Conservation (phyloP, 2,888 invertebrate genomes). For the Eubasilissa splendida region DNA sequence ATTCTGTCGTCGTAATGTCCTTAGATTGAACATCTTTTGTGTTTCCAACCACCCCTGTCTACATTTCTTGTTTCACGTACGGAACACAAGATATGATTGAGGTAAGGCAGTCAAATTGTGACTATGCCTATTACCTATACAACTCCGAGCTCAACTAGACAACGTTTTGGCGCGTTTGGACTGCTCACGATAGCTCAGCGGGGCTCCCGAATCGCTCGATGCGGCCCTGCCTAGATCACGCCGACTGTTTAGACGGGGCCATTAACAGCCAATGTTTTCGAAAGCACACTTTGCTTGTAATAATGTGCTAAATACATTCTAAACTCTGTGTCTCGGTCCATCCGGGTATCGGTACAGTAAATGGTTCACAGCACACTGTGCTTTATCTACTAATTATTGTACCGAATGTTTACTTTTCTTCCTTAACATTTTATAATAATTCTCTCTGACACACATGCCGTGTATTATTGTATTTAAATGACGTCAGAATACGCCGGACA, state of each 20-base stretch:
- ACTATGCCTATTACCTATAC: no score
- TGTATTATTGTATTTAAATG: no score
- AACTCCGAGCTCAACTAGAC: no score
- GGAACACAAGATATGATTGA: no score
- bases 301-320: constrained; percentile 33
- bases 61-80: no score
- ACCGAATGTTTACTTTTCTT: not conserved
- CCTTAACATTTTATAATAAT: no score
- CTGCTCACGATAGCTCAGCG: not conserved
- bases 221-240: constrained; percentile 8
- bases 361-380: not conserved
- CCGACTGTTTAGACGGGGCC: constrained; percentile 7
- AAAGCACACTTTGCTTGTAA: constrained; percentile 23
- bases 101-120: no score
- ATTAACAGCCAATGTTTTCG: constrained; percentile 28
- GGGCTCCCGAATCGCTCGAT: not conserved
- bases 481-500: no score
- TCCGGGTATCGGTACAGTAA: constrained; percentile 17
- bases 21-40: no score
- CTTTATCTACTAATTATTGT: not conserved
- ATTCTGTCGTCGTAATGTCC: no score
- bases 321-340: constrained; percentile 5
- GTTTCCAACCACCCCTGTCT: no score
- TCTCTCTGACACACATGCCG: no score
- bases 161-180: not conserved